A percentile compares a stretch with the other conserved stretches of the same genome.
Conservation (phyloP, 2,888 invertebrate species). For the Tholera decimalis region DNA sequence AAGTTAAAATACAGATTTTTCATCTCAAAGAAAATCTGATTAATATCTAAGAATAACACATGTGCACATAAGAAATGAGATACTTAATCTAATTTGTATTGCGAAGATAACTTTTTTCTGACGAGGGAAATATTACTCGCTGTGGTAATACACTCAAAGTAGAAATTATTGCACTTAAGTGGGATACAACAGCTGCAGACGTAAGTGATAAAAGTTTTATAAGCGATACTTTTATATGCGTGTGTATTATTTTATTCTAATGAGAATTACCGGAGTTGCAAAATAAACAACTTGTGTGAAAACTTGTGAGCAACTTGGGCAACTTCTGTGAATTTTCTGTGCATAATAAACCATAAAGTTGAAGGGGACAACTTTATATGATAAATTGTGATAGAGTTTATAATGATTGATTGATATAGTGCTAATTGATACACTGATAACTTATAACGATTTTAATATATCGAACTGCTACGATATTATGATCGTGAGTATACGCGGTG, state of each 20-base stretch:
- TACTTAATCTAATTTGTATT: conserved; percentile 46
- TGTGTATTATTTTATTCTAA: neutral
- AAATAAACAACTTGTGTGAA: too few species aligned
- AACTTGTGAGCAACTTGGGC: too few species aligned
- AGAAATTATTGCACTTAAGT: conserved; percentile 8
- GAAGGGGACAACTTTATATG: too few species aligned
- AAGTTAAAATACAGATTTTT: neutral
- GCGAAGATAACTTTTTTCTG: conserved; percentile 24
- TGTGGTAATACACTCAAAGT: conserved; percentile 38
- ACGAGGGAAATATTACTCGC: conserved; percentile 40
- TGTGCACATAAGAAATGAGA: conserved; percentile 46
- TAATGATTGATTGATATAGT: too few species aligned
- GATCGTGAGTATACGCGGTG: too few species aligned
- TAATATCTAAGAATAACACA: conserved; percentile 17
- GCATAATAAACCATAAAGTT: too few species aligned
- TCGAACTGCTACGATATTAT: too few species aligned
- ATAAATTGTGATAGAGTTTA: too few species aligned
- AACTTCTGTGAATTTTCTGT: too few species aligned
- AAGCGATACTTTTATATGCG: too few species aligned
- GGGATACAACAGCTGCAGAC: conserved; percentile 7
- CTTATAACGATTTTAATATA: too few species aligned
- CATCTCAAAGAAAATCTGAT: neutral
- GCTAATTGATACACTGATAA: too few species aligned
- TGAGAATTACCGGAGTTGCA: neutral
- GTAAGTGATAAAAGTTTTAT: neutral